phyloP scores from a whole-genome alignment of 2,797 vertebrate species.

The Amblyraja radiata region DNA sequence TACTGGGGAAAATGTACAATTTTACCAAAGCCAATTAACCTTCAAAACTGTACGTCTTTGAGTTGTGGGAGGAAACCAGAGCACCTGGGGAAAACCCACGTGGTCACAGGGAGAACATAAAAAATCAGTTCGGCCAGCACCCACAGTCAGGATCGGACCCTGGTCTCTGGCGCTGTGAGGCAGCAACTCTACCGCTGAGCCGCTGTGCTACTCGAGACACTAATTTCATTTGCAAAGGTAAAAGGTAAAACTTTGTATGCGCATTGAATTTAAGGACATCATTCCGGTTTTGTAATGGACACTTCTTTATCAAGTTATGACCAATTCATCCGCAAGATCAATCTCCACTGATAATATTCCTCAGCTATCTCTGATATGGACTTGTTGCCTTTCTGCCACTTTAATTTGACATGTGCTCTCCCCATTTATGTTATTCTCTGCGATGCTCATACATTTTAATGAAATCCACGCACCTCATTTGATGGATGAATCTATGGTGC shows the following conservation, averaged over 20 bases:
- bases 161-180: too few relatives aligned
- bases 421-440: not conserved
- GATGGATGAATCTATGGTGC: not conserved
- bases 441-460: conserved; percentile 14
- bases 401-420: not conserved
- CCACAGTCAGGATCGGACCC: too few relatives aligned
- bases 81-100: too few relatives aligned
- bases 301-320: not conserved
- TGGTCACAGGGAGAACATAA: too few relatives aligned
- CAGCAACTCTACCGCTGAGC: too few relatives aligned
- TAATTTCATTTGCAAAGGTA: not conserved
- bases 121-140: too few relatives aligned
- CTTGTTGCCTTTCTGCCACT: not conserved
- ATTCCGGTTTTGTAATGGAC: not conserved
- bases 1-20: too few relatives aligned
- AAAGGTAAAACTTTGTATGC: not conserved
- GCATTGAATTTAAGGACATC: not conserved
- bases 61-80: too few relatives aligned
- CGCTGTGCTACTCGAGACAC: too few relatives aligned
- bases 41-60: too few relatives aligned
- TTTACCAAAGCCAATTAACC: too few relatives aligned
- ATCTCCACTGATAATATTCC: not conserved
- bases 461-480: not conserved
- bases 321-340: not conserved
- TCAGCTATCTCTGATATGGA: not conserved